Base-by-base conservation (phyloP, 2,797 vertebrate species). In the Aratinga solstitialis region DNA sequence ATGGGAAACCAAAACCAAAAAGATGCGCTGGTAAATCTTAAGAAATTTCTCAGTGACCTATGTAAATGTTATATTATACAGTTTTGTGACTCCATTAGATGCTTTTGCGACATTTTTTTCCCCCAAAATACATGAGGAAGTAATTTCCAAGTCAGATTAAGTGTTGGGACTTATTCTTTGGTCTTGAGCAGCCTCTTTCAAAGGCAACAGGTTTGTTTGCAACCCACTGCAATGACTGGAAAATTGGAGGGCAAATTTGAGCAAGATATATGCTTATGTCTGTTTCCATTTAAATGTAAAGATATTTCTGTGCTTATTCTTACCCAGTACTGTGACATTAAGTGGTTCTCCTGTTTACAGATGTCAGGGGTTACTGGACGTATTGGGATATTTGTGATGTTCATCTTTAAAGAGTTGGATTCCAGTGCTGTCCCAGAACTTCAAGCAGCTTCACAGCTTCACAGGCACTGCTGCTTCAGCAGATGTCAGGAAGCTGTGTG, bases 381-480 rank as follows among this genome's bases (percentile, higher is more conserved):
- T 74, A 54, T 61, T 58, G 36, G 68, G 68, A 43, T 89, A 61
- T 68, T 83, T 74, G 63, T 71, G 85, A 76, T 40, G 48, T 30
- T 93, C 61, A 13, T 68, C 32, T 73, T 74, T 15, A 36, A 67
- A 61, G 54, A 56, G 50, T 13, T 87, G 72, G 61, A 65, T 89
- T 90, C 74, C 81, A 85, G 67, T 1, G 1, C 9, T 50, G 43
- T 59, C 32, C 29, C 29, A 61, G 53, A 36, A 78, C 50, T 63
- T 80, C 54, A 32, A 47, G 85, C 48, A 85, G 54, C 27, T 50
- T 43, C 63, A 34, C 1, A 1, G 45, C 42, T 86, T 51, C 21
- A 4, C 67, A 87, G 95, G 85, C 93, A 63, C 18, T 69, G 59
- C 76, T 90, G 83, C 67, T 86, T 48, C 71, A 90, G 87, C 85